phyloP scores from a whole-genome alignment of 2,888 invertebrate genomes.

The Macrophya annulata region DNA sequence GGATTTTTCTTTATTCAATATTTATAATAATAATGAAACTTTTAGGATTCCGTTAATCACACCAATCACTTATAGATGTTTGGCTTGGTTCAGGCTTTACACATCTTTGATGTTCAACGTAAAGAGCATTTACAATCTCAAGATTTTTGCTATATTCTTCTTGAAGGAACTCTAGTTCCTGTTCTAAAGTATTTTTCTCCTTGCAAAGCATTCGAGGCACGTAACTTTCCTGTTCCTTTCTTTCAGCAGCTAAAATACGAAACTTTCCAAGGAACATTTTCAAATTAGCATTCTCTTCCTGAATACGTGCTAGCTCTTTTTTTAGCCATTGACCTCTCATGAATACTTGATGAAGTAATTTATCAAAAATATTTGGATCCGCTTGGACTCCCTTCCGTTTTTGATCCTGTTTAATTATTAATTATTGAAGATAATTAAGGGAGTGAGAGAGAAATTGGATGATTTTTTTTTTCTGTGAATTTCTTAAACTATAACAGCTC shows the following conservation, averaged over 20 bases:
- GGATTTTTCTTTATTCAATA: background rate
- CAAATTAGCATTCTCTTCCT: slow-evolving; percentile 64
- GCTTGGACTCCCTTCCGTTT: slow-evolving; percentile 38
- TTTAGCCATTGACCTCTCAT: slow-evolving; percentile 66
- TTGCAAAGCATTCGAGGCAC: slow-evolving; percentile 65
- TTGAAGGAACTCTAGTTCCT: slow-evolving; percentile 60
- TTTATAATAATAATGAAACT: background rate
- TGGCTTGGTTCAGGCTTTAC: slow-evolving; percentile 58
- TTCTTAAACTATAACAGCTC: slow-evolving; percentile 41
- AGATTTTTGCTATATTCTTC: slow-evolving; percentile 62
- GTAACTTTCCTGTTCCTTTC: slow-evolving; percentile 62
- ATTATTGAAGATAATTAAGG: background rate
- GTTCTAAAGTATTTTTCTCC: slow-evolving; percentile 61
- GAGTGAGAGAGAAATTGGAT: background rate
- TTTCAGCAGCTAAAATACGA: slow-evolving; percentile 61
- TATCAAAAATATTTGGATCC: slow-evolving; percentile 59
- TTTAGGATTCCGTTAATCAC: slow-evolving; percentile 6
- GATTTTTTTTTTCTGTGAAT: background rate
- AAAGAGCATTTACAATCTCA: slow-evolving; percentile 65
- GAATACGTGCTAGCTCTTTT: slow-evolving; percentile 63
- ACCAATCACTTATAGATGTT: slow-evolving; percentile 43
- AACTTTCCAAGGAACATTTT: slow-evolving; percentile 63
- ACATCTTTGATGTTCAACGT: slow-evolving; percentile 64
- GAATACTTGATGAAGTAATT: slow-evolving; percentile 63
- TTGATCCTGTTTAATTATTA: slow-evolving; percentile 41